Evolutionary conservation across 1,140 invertebrate genomes (phyloP), one percentile per base, ranked within the genome.

Genomic region (Gonioctena quinquepunctata): DNA sequence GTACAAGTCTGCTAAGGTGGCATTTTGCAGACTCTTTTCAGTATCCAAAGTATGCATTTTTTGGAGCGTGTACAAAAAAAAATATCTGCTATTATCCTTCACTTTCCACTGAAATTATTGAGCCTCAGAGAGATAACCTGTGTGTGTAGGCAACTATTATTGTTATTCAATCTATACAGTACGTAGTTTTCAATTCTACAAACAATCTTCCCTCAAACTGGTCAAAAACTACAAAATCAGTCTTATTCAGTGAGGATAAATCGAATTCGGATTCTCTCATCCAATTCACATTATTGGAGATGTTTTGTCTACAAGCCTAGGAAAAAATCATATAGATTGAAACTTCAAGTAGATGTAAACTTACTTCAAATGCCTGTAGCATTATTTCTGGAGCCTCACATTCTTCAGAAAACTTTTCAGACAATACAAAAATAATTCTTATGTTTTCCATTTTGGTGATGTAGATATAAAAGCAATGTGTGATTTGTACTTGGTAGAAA

Each of bases 161-260:
- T n/a, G n/a, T n/a, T n/a, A n/a, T n/a, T n/a, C n/a, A n/a, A n/a
- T n/a, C n/a, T n/a, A n/a, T n/a, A 69, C 90, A 90, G 75, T 91
- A 91, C 11, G 87, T 90, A 27, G 82, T 79, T 66, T 84, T 84
- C 1, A 94, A 79, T 75, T 88, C 87, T 13, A 90, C 84, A 85
- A 91, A 95, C 6, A 88, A 77, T 49, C 87, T 82, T 27, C 93
- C 93, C 73, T 87, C 84, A 83, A 95, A 94, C 21, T 88, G 83
- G 72, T 93, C 87, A 76, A 93, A 85, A 0, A 95, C 86, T 79
- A 93, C 91, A 3, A 93, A 89, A 86, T 94, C 91, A 73, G 86
- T 89, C 74, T 92, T 93, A 52, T 83, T 86, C 11, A 91, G 83
- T 4, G 87, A 81, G 6, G 86, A 70, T 25, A 78, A 72, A 7